Conservation (phyloP, 2,113 vertebrate species). For the Poeciliopsis prolifica region DNA sequence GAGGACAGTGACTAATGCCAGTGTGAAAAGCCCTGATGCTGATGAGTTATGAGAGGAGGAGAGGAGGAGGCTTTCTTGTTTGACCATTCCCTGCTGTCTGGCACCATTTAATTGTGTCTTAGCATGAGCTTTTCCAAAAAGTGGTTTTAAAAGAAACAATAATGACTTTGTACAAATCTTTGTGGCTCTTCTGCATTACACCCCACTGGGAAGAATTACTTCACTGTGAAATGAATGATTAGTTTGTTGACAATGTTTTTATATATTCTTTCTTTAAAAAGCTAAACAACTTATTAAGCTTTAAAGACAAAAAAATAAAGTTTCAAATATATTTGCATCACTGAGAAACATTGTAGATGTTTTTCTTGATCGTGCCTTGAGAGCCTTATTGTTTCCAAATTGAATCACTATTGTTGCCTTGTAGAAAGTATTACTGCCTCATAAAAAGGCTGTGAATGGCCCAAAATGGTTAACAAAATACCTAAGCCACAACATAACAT, state of each 20-base stretch:
- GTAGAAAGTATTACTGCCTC: not conserved
- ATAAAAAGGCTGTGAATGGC: not conserved
- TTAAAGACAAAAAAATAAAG: too few species aligned
- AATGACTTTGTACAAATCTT: constrained; percentile 52
- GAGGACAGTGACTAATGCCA: constrained; percentile 44
- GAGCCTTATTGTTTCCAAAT: not conserved
- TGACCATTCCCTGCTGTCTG: constrained; percentile 65
- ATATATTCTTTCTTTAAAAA: not conserved
- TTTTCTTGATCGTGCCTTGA: not conserved
- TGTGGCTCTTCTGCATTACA: constrained; percentile 13
- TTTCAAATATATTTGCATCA: not conserved
- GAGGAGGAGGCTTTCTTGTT: constrained; percentile 43
- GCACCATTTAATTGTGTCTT: constrained; percentile 74
- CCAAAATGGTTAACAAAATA: too few species aligned
- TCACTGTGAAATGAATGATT: not conserved
- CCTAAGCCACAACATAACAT: too few species aligned
- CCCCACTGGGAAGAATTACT: not conserved
- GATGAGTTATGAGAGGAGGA: constrained; percentile 23
- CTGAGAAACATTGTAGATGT: not conserved
- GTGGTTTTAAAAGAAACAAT: constrained; percentile 66
- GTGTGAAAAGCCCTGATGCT: constrained; percentile 27
- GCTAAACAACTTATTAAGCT: not conserved
- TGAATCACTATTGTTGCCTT: not conserved
- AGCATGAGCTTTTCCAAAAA: constrained; percentile 66
- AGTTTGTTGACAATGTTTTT: not conserved